Evolutionary conservation across 2,888 invertebrate species (phyloP).

Genomic region (Athalia rosae): DNA sequence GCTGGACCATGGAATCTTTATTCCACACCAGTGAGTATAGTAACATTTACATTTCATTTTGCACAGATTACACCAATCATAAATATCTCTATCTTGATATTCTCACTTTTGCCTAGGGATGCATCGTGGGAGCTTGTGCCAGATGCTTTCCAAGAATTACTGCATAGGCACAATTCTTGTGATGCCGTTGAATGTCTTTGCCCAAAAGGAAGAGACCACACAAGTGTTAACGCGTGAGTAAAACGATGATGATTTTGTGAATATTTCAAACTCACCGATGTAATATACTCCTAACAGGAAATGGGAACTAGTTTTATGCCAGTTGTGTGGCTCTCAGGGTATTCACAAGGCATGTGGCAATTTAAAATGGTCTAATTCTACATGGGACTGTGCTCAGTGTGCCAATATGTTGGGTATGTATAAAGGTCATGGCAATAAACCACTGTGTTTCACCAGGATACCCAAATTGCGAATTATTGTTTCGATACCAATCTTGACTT

Average conservation of each 20-base stretch:
- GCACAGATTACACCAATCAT: not conserved
- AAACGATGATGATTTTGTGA: not conserved
- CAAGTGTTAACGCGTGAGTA: slow-evolving; percentile 70
- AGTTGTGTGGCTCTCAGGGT: slow-evolving; percentile 76
- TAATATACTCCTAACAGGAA: slow-evolving; percentile 62
- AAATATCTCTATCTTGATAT: not conserved
- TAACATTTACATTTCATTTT: not conserved
- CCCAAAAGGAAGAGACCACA: slow-evolving; percentile 76
- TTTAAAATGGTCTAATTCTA: slow-evolving; percentile 68
- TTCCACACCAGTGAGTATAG: slow-evolving; percentile 83
- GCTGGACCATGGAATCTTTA: slow-evolving; percentile 82
- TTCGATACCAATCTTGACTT: slow-evolving; percentile 11
- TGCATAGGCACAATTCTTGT: slow-evolving; percentile 79
- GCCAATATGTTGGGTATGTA: slow-evolving; percentile 60
- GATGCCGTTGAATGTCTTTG: slow-evolving; percentile 78
- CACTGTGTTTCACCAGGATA: not conserved
- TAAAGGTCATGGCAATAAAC: not conserved
- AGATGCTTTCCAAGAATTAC: slow-evolving; percentile 84
- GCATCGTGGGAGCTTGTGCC: slow-evolving; percentile 89
- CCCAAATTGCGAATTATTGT: not conserved
- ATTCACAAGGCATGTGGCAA: slow-evolving; percentile 75
- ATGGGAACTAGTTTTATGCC: slow-evolving; percentile 77
- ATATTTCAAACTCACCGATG: slow-evolving; percentile 20
- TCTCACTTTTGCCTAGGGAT: slow-evolving; percentile 77
- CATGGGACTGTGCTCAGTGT: slow-evolving; percentile 75